These are phyloP conservation scores for Trinectes maculatus DNA, from an alignment of 2,113 vertebrate species.

Conservation along the genomic window DNA sequence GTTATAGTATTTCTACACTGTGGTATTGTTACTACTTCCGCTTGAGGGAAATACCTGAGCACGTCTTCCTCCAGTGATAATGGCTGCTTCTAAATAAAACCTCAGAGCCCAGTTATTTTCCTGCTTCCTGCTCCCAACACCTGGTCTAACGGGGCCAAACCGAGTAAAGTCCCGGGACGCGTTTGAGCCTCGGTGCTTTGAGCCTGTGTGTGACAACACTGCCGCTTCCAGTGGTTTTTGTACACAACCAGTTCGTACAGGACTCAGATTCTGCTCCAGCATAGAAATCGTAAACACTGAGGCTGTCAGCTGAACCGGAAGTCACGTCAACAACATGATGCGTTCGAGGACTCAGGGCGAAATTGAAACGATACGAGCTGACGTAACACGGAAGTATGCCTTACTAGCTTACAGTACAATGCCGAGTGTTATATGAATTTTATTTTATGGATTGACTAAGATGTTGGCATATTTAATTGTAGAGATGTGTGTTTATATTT, in stretches of 20 bases:
- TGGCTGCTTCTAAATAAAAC: not conserved
- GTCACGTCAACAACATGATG: constrained; percentile 49
- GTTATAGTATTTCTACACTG: not conserved
- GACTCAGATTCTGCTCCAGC: not conserved
- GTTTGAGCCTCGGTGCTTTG: not conserved
- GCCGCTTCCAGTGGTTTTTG: no score
- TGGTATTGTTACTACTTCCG: not conserved
- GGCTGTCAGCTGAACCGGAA: constrained; percentile 55
- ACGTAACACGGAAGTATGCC: no score
- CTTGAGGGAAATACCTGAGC: not conserved
- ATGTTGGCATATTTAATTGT: no score
- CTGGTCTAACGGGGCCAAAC: constrained; percentile 7
- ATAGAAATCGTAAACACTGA: not conserved
- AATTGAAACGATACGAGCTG: not conserved
- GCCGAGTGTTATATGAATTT: no score
- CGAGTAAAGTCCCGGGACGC: not conserved
- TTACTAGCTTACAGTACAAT: no score
- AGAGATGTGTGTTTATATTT: no score
- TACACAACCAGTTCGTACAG: no score
- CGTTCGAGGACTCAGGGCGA: not conserved
- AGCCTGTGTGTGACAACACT: not conserved
- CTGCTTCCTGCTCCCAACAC: constrained; percentile 25
- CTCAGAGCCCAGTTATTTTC: not conserved
- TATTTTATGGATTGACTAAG: no score
- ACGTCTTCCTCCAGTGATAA: not conserved